Evolutionary conservation across 2,888 invertebrate genomes (phyloP).

Genomic region (Pheosia gnoma): DNA sequence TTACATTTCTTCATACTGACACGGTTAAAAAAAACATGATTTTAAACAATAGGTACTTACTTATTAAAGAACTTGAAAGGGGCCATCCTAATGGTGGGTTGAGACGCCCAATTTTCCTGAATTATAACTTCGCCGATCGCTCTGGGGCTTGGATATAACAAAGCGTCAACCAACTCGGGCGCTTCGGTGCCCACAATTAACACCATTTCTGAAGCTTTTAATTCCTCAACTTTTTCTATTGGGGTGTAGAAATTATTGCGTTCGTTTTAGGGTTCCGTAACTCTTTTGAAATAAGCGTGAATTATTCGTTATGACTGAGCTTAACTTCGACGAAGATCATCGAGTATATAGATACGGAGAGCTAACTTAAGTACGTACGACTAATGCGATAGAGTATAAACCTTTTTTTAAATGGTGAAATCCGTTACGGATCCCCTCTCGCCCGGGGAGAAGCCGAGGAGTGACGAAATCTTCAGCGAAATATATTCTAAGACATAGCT

Average conservation of each 20-base stretch:
- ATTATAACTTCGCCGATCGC: neutral
- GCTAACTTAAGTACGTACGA: too few species aligned
- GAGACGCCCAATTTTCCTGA: conserved; percentile 1
- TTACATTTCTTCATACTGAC: too few species aligned
- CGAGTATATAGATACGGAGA: too few species aligned
- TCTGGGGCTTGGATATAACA: neutral
- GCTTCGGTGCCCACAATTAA: conserved; percentile 4
- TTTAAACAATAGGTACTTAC: neutral
- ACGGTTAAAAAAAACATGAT: neutral
- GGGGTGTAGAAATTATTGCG: neutral
- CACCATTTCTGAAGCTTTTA: neutral
- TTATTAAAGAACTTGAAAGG: neutral
- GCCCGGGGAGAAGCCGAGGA: too few species aligned
- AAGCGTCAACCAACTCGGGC: neutral
- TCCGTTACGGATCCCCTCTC: too few species aligned
- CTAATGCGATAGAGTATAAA: too few species aligned
- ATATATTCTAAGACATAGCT: too few species aligned
- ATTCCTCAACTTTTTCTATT: neutral
- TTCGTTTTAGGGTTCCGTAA: neutral
- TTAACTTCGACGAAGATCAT: too few species aligned
- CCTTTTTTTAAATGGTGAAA: too few species aligned
- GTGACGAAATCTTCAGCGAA: too few species aligned
- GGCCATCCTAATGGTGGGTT: neutral
- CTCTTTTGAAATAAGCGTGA: too few species aligned
- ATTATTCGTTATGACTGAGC: too few species aligned